Percentiles rank a stretch among this genome's conserved stretches.
Evolutionary conservation across 1,140 invertebrate genomes (phyloP).

Genomic region (Pseudachorutes palmiensis): DNA sequence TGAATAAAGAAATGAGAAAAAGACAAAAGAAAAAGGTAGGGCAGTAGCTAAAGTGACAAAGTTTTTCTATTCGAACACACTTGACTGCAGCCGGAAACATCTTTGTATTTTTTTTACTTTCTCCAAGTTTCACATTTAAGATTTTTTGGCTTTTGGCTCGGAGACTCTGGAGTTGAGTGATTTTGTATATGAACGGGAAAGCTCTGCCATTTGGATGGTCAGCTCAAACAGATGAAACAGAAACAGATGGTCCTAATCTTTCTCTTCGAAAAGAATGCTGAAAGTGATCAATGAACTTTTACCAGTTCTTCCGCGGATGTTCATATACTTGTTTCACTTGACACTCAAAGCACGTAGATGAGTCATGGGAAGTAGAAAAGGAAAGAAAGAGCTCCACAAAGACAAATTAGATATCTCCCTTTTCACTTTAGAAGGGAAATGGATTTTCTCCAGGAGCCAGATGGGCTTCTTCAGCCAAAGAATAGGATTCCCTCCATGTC

Average conservation of each 20-base stretch:
- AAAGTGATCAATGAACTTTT: constrained; percentile 7
- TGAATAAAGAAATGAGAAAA: no score
- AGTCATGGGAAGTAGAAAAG: neutral
- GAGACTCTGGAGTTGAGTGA: neutral
- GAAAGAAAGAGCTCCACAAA: no score
- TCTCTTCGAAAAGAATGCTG: neutral
- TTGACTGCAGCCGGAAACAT: neutral
- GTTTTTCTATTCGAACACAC: neutral
- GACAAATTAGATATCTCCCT: neutral
- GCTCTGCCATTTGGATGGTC: neutral
- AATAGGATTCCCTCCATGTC: neutral
- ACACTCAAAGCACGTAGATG: neutral
- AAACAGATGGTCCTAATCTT: neutral
- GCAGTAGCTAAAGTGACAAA: neutral
- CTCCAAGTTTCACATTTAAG: neutral
- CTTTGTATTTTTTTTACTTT: neutral
- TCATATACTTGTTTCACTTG: neutral
- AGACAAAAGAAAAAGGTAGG: no score
- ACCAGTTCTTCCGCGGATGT: neutral
- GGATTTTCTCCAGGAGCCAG: neutral
- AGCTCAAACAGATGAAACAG: neutral
- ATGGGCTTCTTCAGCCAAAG: neutral
- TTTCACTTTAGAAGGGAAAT: neutral
- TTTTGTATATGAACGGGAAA: neutral
- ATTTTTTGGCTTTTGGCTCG: neutral